phyloP scores from a whole-genome alignment of 1,140 invertebrate genomes.

The Pseudomyrmex sp. region DNA sequence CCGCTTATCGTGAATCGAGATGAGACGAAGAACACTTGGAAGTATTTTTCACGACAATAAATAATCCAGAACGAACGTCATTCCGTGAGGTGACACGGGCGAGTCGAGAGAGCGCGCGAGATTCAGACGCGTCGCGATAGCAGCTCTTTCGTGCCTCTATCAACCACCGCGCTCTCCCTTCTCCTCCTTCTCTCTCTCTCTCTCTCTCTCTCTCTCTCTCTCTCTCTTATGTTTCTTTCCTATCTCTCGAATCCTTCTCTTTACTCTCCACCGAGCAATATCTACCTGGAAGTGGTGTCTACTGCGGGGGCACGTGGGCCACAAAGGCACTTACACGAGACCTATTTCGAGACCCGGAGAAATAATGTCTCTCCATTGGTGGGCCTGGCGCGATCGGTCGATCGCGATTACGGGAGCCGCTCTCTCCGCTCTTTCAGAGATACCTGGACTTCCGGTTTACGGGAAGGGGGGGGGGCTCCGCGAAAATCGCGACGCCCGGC shows the following conservation, averaged over 20 bases:
- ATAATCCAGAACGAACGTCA: constrained; percentile 77
- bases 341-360: constrained; percentile 71
- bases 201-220: constrained; percentile 19
- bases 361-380: constrained; percentile 80
- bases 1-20: constrained; percentile 64
- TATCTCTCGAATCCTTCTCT: not conserved
- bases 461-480: not conserved
- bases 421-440: constrained; percentile 51
- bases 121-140: constrained; percentile 67
- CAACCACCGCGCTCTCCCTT: constrained; percentile 17
- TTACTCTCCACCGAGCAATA: constrained; percentile 59
- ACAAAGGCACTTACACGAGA: constrained; percentile 72
- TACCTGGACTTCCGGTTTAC: constrained; percentile 62
- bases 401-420: constrained; percentile 64
- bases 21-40: constrained; percentile 69
- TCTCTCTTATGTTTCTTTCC: not conserved
- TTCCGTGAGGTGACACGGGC: constrained; percentile 68
- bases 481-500: constrained; percentile 56
- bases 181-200: not conserved
- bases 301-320: constrained; percentile 66
- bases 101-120: constrained; percentile 19
- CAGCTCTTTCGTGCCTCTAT: constrained; percentile 64
- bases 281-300: constrained; percentile 72
- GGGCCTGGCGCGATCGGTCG: constrained; percentile 71
- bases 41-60: constrained; percentile 77